Evolutionary conservation across 2,113 vertebrate genomes (phyloP), one percentile per base, ranked within the genome.

Genomic region (Nothoprocta pentlandii): DNA sequence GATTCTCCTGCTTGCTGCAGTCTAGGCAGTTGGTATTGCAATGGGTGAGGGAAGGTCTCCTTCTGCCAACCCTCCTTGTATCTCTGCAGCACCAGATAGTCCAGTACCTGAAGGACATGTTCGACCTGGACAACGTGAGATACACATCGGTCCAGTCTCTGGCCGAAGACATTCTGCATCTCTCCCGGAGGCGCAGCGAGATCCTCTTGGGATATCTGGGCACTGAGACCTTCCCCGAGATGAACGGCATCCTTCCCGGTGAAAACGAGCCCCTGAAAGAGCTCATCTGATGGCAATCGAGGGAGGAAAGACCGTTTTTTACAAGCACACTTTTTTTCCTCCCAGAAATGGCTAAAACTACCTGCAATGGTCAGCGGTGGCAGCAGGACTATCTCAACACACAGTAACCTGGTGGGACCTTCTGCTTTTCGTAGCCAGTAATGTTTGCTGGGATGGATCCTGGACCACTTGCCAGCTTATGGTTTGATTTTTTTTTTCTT

Each of bases 71-170:
- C 25, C 5, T 62, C 54, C 30, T 86, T 49, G 80, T 67, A 17
- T 51, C 22, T 54, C 16, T 32, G 67, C 97, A 99, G 99, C 99
- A 99, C 98, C 99, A 99, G 98, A 99, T 99, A 5, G 97, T 99
- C 51, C 99, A 99, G 61, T 99, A 99, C 92, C 98, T 99, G 94
- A 99, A 99, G 97, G 99, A 99, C 95, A 99, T 99, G 99, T 99
- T 99, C 47, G 98, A 99, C 91, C 97, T 99, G 2, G 99, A 99
- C 98, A 99, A 98, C 21, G 98, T 99, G 89, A 98, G 99, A 86
- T 99, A 99, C 97, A 98, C 98, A 0, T 98, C 99, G 0, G 96
- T 98, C 78, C 97, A 98, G 8, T 96, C 97, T 0, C 97, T 99
- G 95, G 98, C 99, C 0, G 99, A 99, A 23, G 99, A 99, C 97